Evolutionary conservation across 2,888 invertebrate genomes (phyloP), one percentile per base, ranked within the genome.

Genomic region (Synergus japonicus): DNA sequence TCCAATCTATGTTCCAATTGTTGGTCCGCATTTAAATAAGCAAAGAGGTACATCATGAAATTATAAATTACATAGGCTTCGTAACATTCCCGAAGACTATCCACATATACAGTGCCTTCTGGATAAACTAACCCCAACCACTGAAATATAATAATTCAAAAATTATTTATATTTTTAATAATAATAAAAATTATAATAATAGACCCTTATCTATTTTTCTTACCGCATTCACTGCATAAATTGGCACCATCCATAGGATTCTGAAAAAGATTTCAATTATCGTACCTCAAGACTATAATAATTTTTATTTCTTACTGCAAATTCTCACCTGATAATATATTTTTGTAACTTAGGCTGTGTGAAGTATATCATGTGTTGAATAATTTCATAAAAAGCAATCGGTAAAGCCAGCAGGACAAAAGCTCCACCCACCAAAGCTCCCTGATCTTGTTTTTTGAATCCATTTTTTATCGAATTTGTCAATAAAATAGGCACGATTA

Each of bases 41-140:
- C 97, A 82, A 98, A 93, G 86, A 99, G 93, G 92, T 97, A 99
- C 89, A 96, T 97, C 98, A 98, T 98, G 91, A 99, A 99, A 93
- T 98, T 98, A 92, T 99, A 98, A 88, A 99, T 98, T 3, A 98
- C 98, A 93, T 98, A 99, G 0, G 98, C 98, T 93, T 99, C 99
- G 91, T 98, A 99, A 91, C 98, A 98, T 93, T 99, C 98, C 91
- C 98, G 94, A 77, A 97, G 92, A 86, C 97, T 97, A 92, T 99
- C 98, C 89, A 98, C 95, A 91, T 98, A 98, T 85, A 99, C 97
- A 63, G 98, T 97, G 87, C 96, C 95, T 85, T 96, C 94, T 0
- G 98, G 97, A 91, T 97, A 98, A 77, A 96, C 94, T 82, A 99
- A 93, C 3, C 98, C 98, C 87, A 98, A 94, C 97, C 97, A 98